Evolutionary conservation across 2,888 invertebrate species (phyloP).

Genomic region (Agriopis marginaria): DNA sequence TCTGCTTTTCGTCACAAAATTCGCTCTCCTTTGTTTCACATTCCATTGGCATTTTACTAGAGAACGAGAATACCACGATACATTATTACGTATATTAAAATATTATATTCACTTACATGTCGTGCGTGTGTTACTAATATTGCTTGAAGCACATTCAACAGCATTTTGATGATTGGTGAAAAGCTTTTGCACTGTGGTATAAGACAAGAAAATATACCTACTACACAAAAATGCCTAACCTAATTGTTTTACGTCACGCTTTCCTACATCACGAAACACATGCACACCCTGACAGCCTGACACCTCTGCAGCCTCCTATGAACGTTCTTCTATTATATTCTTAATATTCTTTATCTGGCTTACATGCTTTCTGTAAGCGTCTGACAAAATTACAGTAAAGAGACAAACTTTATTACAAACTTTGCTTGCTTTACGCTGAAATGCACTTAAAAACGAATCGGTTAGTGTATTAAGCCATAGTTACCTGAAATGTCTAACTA

Average conservation of each 20-base stretch:
- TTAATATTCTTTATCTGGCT: constrained; percentile 29
- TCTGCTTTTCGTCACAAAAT: constrained; percentile 48
- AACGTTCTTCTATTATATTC: constrained; percentile 31
- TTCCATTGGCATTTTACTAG: constrained; percentile 19
- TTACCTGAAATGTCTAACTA: too few relatives aligned
- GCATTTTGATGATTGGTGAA: constrained; percentile 26
- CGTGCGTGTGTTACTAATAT: constrained; percentile 22
- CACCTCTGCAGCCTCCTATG: constrained; percentile 31
- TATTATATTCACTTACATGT: background rate
- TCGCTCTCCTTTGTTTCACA: constrained; percentile 18
- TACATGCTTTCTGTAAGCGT: constrained; percentile 38
- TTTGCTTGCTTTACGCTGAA: background rate
- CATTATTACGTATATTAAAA: too few relatives aligned
- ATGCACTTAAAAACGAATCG: too few relatives aligned
- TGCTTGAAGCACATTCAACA: constrained; percentile 38
- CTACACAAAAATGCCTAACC: background rate
- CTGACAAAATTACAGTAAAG: constrained; percentile 30
- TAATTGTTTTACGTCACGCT: constrained; percentile 20
- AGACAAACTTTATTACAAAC: too few relatives aligned
- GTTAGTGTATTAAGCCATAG: too few relatives aligned
- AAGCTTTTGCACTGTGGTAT: constrained; percentile 41
- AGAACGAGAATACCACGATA: background rate
- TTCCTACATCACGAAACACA: constrained; percentile 20
- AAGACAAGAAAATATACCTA: constrained; percentile 5
- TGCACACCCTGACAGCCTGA: constrained; percentile 39